Evolutionary conservation across 2,113 vertebrate genomes (phyloP), one percentile per base, ranked within the genome.

Genomic region (Pitta sordida): DNA sequence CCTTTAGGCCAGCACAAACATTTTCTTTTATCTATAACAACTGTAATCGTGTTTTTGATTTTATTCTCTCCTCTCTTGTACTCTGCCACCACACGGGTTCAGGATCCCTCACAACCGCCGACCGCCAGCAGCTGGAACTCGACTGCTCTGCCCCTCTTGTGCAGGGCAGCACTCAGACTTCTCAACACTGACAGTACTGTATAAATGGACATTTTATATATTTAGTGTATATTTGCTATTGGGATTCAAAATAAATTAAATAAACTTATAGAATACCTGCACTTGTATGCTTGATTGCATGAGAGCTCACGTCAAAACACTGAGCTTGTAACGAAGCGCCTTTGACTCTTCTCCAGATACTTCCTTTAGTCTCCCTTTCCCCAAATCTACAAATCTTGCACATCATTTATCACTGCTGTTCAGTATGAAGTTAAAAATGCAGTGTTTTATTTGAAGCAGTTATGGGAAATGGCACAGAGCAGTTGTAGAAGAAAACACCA

Each of bases 151-250:
- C 91, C 27, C 27, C 48, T 62, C 79, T 94, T 23, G 53, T 2
- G 1, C 63, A 94, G 52, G 80, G 52, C 49, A 95, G 78, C 80
- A 89, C 82, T 68, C 10, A 93, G 80, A 94, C 92, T 51, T 95
- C 79, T 96, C 67, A 95, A 94, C 94, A 91, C 69, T 58, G 88
- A 94, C 91, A 95, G 87, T 86, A 97, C 94, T 98, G 88, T 95
- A 96, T 71, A 74, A 96, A 87, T 60, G 80, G 91, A 5, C 88
- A 92, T 56, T 94, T 94, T 63, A 89, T 86, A 90, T 97, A 83
- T 93, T 94, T 95, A 96, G 87, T 95, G 92, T 96, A 95, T 91
- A 96, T 97, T 96, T 97, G 94, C 86, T 90, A 95, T 74, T 93
- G 18, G 27, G 69, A 94, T 88, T 94, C 83, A 90, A 90, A 92